Evolutionary conservation across 2,888 invertebrate species (phyloP), one percentile per base, ranked within the genome.

Genomic region (Amphipoea lucens): DNA sequence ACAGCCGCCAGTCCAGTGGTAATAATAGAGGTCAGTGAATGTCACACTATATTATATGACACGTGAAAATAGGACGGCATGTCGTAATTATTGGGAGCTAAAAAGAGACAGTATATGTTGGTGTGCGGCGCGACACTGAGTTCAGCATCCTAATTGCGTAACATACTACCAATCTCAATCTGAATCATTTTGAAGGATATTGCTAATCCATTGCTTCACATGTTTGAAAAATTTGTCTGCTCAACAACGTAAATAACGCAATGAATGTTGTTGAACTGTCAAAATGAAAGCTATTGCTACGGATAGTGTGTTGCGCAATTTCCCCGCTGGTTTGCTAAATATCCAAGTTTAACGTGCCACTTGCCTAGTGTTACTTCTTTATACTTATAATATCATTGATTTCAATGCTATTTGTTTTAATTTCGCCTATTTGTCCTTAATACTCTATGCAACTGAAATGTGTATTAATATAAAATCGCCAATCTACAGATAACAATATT

Each of bases 401-500:
- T 40, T 40, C 14, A 54, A 57, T 40, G 23, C 9, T 4, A 29
- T 48, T 66, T 20, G 12, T 12, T 70, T n/a, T 48, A 54, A 45
- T 57, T 68, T 48, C 20, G 17, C 6, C 60, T 51, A 51, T 20
- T 40, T 79, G 29, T 66, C 57, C 67, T 62, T n/a, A 36, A 54
- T n/a, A 54, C 51, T 29, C 17, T 57, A 51, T 29, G 57, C 51
- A 60, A 66, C n/a, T 67, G 40, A 79, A 48, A 60, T 42, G 51
- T 78, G n/a, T 66, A 42, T 67, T 57, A 17, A 51, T 65, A 60
- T 60, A 42, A 74, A 36, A 74, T 20, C 42, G 36, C 4, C 51
- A 62, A 77, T 69, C 3, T 57, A 45, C 20, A 54, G n/a, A 75
- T 75, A 23, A 79, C 40, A 62, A 73, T 20, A 63, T 54, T 36